Evolutionary conservation across 2,797 vertebrate species (phyloP).

Genomic region (Gymnoscopelus braueri): DNA sequence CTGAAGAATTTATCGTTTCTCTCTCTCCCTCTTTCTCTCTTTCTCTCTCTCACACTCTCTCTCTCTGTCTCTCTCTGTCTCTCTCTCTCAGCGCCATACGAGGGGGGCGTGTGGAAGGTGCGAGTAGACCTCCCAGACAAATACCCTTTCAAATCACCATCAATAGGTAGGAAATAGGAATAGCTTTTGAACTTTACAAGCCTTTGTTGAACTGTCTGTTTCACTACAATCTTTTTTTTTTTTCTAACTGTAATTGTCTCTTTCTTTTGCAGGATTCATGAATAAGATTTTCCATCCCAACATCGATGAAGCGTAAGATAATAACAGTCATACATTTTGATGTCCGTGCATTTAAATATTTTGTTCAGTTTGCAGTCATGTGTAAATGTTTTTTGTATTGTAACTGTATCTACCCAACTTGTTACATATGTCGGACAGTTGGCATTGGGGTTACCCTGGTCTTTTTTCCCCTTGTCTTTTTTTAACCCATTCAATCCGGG

Average conservation of each 20-base stretch:
- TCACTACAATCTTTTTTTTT: background rate
- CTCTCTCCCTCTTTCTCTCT: conserved; percentile 32
- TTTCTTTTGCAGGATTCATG: conserved; percentile 93
- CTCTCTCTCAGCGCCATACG: conserved; percentile 82
- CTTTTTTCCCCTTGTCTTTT: no score
- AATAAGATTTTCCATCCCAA: conserved; percentile 99
- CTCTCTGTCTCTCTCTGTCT: conserved; percentile 67
- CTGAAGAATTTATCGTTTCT: conserved; percentile 30
- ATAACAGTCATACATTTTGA: background rate
- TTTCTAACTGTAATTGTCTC: background rate
- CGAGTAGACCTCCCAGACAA: conserved; percentile 99
- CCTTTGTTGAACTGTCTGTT: background rate
- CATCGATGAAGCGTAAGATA: conserved; percentile 99
- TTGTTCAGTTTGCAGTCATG: background rate
- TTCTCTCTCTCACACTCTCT: conserved; percentile 75
- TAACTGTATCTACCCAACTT: no score
- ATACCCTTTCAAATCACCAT: conserved; percentile 99
- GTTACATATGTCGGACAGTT: no score
- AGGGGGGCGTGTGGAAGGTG: conserved; percentile 99
- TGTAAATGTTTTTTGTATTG: background rate
- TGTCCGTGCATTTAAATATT: background rate
- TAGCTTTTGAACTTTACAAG: background rate
- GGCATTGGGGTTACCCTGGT: no score
- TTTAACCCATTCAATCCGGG: no score
- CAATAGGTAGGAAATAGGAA: conserved; percentile 88